phyloP scores from a whole-genome alignment of 2,888 invertebrate genomes.

The Drosophila trichaetosa region DNA sequence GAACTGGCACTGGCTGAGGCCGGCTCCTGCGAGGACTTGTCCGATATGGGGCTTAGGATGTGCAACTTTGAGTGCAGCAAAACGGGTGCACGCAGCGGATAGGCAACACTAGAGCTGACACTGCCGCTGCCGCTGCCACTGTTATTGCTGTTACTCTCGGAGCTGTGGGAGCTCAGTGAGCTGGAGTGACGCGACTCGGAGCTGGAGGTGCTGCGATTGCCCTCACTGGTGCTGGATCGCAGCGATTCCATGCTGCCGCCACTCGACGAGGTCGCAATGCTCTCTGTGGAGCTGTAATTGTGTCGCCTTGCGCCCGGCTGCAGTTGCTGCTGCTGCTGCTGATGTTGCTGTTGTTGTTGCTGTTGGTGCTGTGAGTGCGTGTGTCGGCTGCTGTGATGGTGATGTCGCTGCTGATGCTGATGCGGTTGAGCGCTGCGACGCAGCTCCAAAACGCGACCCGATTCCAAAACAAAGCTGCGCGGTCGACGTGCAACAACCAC shows the following conservation, averaged over 20 bases:
- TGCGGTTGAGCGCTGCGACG: constrained; percentile 87
- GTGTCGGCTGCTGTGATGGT: constrained; percentile 64
- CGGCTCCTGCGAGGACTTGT: constrained; percentile 95
- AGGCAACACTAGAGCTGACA: constrained; percentile 86
- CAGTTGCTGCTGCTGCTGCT: constrained; percentile 60
- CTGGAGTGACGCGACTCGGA: constrained; percentile 93
- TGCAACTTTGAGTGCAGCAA: constrained; percentile 92
- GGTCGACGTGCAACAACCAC: constrained; percentile 87
- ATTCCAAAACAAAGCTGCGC: constrained; percentile 87
- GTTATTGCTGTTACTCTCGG: constrained; percentile 87
- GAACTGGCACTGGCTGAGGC: constrained; percentile 86
- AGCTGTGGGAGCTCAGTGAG: constrained; percentile 93
- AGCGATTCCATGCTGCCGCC: constrained; percentile 95
- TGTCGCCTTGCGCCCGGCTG: constrained; percentile 9
- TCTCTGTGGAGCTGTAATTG: constrained; percentile 90
- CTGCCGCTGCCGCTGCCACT: constrained; percentile 64
- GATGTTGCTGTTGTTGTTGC: constrained; percentile 40
- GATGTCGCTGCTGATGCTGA: constrained; percentile 49
- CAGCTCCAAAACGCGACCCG: constrained; percentile 90
- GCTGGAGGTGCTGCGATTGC: constrained; percentile 93
- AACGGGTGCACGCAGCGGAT: constrained; percentile 89
- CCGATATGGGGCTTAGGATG: constrained; percentile 94
- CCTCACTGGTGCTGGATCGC: constrained; percentile 94
- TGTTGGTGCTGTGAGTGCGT: constrained; percentile 77
- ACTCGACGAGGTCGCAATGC: constrained; percentile 94